These are phyloP conservation scores for Pogona vitticeps DNA, from an alignment of 2,113 vertebrate genomes.

Conservation along the genomic window DNA sequence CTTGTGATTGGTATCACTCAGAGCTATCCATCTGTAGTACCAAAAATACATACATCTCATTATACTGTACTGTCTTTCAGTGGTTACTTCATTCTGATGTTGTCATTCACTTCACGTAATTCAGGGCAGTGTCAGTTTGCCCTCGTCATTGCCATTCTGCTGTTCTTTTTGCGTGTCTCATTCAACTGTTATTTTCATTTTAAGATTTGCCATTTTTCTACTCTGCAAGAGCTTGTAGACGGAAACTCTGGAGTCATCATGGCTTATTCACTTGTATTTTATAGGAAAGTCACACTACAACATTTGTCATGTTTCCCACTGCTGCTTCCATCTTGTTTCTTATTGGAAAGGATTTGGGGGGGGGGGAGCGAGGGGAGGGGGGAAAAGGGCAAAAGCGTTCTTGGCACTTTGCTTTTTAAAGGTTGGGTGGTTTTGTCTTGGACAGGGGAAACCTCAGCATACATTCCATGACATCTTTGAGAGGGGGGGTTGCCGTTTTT, in stretches of 20 bases:
- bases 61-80: neutral
- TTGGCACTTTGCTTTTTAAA: neutral
- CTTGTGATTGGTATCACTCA: neutral
- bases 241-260: neutral
- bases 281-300: neutral
- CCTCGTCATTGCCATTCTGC: neutral
- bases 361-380: no score
- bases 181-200: neutral
- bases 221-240: neutral
- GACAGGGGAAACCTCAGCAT: neutral
- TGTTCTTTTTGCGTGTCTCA: neutral
- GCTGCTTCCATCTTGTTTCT: neutral
- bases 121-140: neutral
- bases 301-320: neutral
- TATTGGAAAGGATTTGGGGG: neutral
- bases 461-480: neutral
- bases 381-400: neutral
- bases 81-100: neutral
- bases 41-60: neutral
- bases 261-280: neutral
- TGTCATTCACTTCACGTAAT: neutral
- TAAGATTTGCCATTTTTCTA: neutral
- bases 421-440: neutral
- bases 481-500: neutral
- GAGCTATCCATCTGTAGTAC: neutral